A percentile compares a stretch with the other conserved stretches of the same genome.
These are phyloP conservation scores for Osmoderma eremita DNA, from an alignment of 2,888 invertebrate species.

Conservation along the genomic window DNA sequence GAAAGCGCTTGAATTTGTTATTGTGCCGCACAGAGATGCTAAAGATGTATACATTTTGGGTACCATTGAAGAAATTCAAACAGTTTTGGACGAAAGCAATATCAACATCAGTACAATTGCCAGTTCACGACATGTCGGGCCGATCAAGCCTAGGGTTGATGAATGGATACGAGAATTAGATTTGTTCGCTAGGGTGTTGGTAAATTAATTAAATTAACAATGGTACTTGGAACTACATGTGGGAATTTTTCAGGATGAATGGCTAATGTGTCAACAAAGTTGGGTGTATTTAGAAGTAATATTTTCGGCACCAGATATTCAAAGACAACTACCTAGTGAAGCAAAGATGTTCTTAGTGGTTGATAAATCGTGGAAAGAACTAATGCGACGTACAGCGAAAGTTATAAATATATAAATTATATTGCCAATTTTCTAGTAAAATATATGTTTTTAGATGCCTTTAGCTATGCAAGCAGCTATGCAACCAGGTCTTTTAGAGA, in stretches of 20 bases:
- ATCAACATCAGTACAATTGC: conserved; percentile 88
- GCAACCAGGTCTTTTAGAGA: conserved; percentile 75
- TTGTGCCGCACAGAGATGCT: conserved; percentile 81
- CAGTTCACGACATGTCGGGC: conserved; percentile 86
- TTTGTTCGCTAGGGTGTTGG: conserved; percentile 84
- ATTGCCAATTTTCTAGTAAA: not conserved
- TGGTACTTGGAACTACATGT: not conserved
- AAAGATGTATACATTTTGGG: conserved; percentile 88
- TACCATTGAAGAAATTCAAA: conserved; percentile 85
- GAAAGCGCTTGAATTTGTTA: conserved; percentile 81
- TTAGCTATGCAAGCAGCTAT: conserved; percentile 84
- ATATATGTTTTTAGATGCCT: conserved; percentile 68
- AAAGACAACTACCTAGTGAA: conserved; percentile 90
- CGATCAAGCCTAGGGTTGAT: conserved; percentile 83
- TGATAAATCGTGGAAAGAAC: conserved; percentile 91
- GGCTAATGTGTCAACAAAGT: conserved; percentile 88
- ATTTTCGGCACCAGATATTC: conserved; percentile 94
- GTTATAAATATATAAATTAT: conserved; percentile 64
- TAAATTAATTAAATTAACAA: conserved; percentile 58
- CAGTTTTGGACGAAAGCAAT: conserved; percentile 84
- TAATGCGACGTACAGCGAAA: conserved; percentile 84
- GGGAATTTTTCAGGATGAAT: conserved; percentile 76
- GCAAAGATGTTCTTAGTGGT: conserved; percentile 86
- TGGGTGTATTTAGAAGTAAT: conserved; percentile 96
- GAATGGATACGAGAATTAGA: conserved; percentile 84